Percentiles rank a stretch among this genome's conserved stretches.
phyloP scores from a whole-genome alignment of 2,113 vertebrate species.

The Alouatta palliata region DNA sequence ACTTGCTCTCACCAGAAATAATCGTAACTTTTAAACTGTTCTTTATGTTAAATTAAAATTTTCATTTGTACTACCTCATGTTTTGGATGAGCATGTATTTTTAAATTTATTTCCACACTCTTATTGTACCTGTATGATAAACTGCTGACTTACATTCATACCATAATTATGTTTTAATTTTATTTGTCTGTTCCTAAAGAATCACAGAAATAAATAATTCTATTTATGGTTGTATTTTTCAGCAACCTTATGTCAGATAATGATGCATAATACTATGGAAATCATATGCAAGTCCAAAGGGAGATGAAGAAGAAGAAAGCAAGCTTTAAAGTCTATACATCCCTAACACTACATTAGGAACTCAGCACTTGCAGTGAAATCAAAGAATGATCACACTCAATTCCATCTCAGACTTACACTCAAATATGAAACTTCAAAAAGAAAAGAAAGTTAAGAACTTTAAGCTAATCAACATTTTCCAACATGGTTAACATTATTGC shows the following conservation, averaged over 20 bases:
- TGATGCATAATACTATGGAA: slow-evolving; percentile 64
- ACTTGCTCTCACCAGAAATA: neutral
- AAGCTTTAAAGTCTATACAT: slow-evolving; percentile 79
- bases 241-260: slow-evolving; percentile 63
- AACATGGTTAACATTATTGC: slow-evolving; percentile 72
- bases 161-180: neutral
- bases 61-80: neutral
- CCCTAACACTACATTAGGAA: slow-evolving; percentile 70
- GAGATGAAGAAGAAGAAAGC: slow-evolving; percentile 75
- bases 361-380: slow-evolving; percentile 80
- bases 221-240: slow-evolving; percentile 59
- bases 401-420: slow-evolving; percentile 73
- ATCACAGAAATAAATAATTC: slow-evolving; percentile 48
- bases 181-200: slow-evolving; percentile 34
- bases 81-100: neutral
- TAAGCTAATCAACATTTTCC: slow-evolving; percentile 78
- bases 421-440: slow-evolving; percentile 75
- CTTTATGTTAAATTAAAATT: neutral
- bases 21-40: neutral
- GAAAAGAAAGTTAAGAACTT: slow-evolving; percentile 72
- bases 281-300: slow-evolving; percentile 73
- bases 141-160: neutral
- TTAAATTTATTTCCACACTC: neutral
- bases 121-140: neutral
- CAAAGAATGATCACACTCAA: slow-evolving; percentile 80